Percentiles rank a stretch among this genome's conserved stretches.
Evolutionary conservation across 1,140 invertebrate genomes (phyloP).

Genomic region (Trichonephila inaurata): DNA sequence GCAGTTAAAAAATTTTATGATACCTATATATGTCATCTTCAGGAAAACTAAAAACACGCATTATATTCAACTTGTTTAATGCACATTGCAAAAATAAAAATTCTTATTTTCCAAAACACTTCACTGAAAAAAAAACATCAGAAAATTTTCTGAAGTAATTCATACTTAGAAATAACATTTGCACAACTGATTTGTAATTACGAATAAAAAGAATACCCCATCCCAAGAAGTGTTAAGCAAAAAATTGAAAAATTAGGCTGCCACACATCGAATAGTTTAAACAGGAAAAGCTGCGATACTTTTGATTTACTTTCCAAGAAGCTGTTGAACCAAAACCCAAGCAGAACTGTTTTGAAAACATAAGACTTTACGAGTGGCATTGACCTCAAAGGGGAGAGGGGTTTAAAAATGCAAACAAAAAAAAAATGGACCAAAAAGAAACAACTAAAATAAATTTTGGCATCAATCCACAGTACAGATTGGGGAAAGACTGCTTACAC

Average conservation of each 20-base stretch:
- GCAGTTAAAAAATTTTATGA: too few species aligned
- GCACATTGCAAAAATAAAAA: too few species aligned
- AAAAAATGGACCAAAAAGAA: not conserved
- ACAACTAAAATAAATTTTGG: not conserved
- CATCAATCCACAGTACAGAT: not conserved
- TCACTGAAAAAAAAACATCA: too few species aligned
- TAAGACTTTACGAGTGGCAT: slow-evolving; percentile 1
- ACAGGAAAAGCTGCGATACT: slow-evolving; percentile 50
- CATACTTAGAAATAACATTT: too few species aligned
- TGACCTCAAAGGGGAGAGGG: slow-evolving; percentile 19
- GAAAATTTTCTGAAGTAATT: too few species aligned
- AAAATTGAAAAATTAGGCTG: not conserved
- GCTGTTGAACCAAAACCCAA: not conserved
- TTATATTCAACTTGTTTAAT: too few species aligned
- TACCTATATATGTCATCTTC: too few species aligned
- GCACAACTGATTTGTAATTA: too few species aligned
- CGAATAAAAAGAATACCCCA: too few species aligned
- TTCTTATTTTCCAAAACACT: too few species aligned
- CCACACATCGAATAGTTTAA: not conserved
- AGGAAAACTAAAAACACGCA: too few species aligned
- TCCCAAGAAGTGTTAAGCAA: too few species aligned
- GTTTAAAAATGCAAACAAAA: not conserved
- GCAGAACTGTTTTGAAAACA: slow-evolving; percentile 6
- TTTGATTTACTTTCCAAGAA: not conserved
- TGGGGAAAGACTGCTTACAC: not conserved